Evolutionary conservation across 2,113 vertebrate genomes (phyloP).

Genomic region (Aythya baeri): DNA sequence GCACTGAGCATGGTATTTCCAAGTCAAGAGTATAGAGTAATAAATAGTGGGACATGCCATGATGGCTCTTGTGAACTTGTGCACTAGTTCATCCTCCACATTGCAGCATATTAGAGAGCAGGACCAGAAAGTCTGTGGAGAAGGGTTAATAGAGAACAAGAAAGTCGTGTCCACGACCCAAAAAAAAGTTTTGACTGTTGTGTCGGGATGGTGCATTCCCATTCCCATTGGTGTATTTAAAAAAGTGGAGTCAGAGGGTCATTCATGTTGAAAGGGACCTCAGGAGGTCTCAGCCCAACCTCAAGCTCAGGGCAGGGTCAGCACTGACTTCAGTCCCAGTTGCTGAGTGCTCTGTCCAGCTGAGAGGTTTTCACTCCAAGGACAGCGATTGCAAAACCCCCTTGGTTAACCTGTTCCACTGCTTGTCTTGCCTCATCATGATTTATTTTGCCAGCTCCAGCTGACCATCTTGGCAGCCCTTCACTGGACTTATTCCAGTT

Average conservation of each 20-base stretch:
- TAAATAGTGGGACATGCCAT: not conserved
- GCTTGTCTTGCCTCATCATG: not conserved
- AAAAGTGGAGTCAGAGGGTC: not conserved
- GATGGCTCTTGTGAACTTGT: not conserved
- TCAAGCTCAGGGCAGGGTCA: not conserved
- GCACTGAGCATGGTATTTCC: not conserved
- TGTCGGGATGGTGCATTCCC: not conserved
- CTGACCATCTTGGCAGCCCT: not conserved
- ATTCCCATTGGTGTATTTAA: not conserved
- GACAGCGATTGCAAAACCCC: not conserved
- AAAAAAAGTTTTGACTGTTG: not conserved
- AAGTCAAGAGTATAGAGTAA: not conserved
- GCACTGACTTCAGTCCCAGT: not conserved
- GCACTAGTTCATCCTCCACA: not conserved
- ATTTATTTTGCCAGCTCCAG: not conserved
- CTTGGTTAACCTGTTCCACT: not conserved
- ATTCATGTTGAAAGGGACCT: not conserved
- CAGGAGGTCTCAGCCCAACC: not conserved
- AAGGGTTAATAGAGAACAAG: not conserved
- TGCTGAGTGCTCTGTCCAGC: not conserved
- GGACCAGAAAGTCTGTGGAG: not conserved
- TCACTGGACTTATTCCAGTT: not conserved
- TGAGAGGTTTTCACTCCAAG: not conserved
- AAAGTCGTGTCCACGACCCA: not conserved
- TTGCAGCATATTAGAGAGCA: not conserved